A percentile compares a stretch with the other conserved stretches of the same genome.
These are phyloP conservation scores for Gobio gobio DNA, from an alignment of 2,113 vertebrate genomes.

Conservation along the genomic window DNA sequence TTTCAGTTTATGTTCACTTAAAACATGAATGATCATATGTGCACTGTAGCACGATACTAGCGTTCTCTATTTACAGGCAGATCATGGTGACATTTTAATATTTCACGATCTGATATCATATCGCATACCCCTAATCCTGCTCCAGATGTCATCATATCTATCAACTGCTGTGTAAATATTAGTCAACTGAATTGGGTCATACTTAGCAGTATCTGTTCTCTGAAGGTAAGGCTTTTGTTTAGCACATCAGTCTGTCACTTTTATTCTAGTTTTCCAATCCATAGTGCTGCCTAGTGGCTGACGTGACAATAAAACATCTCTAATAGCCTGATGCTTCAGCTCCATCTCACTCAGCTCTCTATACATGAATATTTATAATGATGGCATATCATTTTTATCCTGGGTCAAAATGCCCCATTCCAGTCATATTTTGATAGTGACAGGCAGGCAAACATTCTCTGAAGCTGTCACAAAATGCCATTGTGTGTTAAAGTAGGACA, in stretches of 20 bases:
- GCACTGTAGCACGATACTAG: no score
- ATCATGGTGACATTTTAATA: no score
- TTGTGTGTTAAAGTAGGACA: neutral
- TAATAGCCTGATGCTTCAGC: conserved; percentile 40
- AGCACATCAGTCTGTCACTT: conserved; percentile 43
- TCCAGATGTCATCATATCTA: neutral
- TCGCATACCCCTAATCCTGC: neutral
- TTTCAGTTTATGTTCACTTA: no score
- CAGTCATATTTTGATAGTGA: conserved; percentile 44
- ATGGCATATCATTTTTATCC: conserved; percentile 35
- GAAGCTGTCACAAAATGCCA: conserved; percentile 8
- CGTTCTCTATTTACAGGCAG: no score
- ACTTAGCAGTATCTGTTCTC: neutral
- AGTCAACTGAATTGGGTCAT: conserved; percentile 25
- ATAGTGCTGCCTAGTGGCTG: conserved; percentile 25
- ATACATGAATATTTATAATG: conserved; percentile 45
- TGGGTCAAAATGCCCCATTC: conserved; percentile 12
- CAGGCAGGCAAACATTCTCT: conserved; percentile 25
- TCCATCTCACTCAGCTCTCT: conserved; percentile 37
- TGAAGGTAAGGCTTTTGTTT: conserved; percentile 5
- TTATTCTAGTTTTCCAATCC: conserved; percentile 29
- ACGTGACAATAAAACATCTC: conserved; percentile 48
- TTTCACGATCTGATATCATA: no score
- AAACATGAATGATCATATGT: no score
- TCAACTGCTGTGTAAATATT: neutral